Evolutionary conservation across 2,888 invertebrate species (phyloP), one percentile per base, ranked within the genome.

Genomic region (Drosophila kokeensis): DNA sequence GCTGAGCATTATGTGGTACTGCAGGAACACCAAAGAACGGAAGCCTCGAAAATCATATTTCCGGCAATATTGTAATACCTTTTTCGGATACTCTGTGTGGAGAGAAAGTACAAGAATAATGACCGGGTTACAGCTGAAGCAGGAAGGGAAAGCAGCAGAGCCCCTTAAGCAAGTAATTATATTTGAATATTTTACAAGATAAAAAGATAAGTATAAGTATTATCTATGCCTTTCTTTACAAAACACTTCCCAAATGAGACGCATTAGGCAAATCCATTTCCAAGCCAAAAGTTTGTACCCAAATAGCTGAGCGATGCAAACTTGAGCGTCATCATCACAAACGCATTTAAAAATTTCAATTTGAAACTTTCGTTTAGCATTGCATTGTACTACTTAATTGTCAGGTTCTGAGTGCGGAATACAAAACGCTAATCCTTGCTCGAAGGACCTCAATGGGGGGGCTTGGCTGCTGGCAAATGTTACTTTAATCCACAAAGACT

Each of bases 21-120:
- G 87, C 27, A 91, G 74, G 65, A 87, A 87, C 6, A 84, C 84
- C 67, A 83, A 54, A 4, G 91, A 87, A 48, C 87, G 91, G 68
- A 89, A 89, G 38, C 85, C 87, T 68, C 87, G 86, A 36, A 92
- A 87, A 55, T 91, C 89, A 81, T 91, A 92, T 73, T 89, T 89
- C 49, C 90, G 81, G 55, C 91, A 91, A 72, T 90, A 92, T 58
- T 91, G 90, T 24, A 90, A 69, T 15, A 91, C 76, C 69, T 89
- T 91, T 66, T 92, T 92, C 5, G 91, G 90, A 61, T 92, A 90
- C 66, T 91, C 92, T 92, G 77, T 38, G 50, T 4, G 13, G 5
- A 11, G 8, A 24, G 2, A 45, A 45, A 18, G 15, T 8, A 21
- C 13, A 21, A 10, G 29, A 36, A 54, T 18, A 24, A 30, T 13